Evolutionary conservation across 2,797 vertebrate species (phyloP).

Genomic region (Cyclura pinguis): DNA sequence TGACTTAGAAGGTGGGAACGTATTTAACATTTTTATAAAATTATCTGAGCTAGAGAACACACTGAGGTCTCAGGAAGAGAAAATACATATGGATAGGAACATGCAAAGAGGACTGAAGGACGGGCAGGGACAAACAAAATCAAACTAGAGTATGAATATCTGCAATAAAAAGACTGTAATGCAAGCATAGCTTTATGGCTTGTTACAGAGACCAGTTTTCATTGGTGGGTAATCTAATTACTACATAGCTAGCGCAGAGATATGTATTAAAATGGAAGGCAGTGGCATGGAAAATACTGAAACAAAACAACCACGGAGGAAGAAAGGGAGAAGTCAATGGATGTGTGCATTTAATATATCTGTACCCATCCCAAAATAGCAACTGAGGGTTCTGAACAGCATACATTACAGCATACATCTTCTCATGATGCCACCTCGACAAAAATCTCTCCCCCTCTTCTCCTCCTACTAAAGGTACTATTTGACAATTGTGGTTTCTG

Average conservation of each 20-base stretch:
- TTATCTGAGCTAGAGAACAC: neutral
- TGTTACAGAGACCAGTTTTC: neutral
- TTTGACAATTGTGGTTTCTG: too few relatives aligned
- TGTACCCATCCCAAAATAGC: neutral
- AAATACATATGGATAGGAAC: neutral
- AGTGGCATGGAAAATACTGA: neutral
- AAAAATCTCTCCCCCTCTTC: too few relatives aligned
- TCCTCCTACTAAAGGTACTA: too few relatives aligned
- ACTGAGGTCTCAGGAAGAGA: neutral
- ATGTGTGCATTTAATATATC: neutral
- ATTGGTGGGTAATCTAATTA: neutral
- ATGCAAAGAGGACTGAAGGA: neutral
- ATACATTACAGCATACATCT: too few relatives aligned
- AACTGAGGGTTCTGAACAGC: too few relatives aligned
- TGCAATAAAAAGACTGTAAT: neutral
- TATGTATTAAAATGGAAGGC: neutral
- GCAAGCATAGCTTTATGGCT: neutral
- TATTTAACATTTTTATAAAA: conserved; percentile 9
- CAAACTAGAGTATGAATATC: neutral
- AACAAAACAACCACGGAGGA: neutral
- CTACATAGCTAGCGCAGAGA: neutral
- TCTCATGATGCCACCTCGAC: too few relatives aligned
- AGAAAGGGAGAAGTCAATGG: neutral
- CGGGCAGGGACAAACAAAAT: neutral
- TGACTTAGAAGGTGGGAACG: too few relatives aligned